Evolutionary conservation across 1,140 invertebrate species (phyloP), one percentile per base, ranked within the genome.

Genomic region (Rhopalosiphum maidis): DNA sequence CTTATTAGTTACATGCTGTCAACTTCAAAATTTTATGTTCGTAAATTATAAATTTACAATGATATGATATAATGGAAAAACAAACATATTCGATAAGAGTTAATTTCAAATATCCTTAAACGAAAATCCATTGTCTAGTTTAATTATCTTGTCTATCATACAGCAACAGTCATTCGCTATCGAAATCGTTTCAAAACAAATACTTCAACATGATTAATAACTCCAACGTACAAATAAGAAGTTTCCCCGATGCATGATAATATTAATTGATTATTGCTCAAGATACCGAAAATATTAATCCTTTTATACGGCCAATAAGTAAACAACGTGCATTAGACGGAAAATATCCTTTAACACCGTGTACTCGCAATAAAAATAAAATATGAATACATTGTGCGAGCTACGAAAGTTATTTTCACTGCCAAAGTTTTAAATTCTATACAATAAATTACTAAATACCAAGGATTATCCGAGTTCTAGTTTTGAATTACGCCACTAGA

Each of bases 401-500:
- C 86, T n/a, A 51, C 48, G 7, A 51, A 88, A 35, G 21, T 51
- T 51, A 51, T 51, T 88, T 88, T 35, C n/a, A 51, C 86, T 43
- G 85, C 85, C 41, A 86, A 86, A 86, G 48, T 51, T 88, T 51
- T 21, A 23, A 54, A 35, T 88, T 88, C 21, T 35, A 11, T 51
- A 35, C 46, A 37, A 88, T 51, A 54, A 88, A 88, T 88, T 51
- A 54, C 46, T 88, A 88, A 88, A 54, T 88, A 51, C 86, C n/a
- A 22, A 51, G n/a, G 46, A 88, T 88, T 88, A 88, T 51, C 7
- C 48, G 48, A 48, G 51, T 88, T 88, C 21, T 54, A 88, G 86
- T 88, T 88, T 88, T 51, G 86, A 88, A 87, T 88, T 88, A 88
- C n/a, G 18, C 51, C 86, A 68, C 60, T 88, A n/a, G 86, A 88